Evolutionary conservation across 2,113 vertebrate species (phyloP), one percentile per base, ranked within the genome.

Genomic region (Gobio gobio): DNA sequence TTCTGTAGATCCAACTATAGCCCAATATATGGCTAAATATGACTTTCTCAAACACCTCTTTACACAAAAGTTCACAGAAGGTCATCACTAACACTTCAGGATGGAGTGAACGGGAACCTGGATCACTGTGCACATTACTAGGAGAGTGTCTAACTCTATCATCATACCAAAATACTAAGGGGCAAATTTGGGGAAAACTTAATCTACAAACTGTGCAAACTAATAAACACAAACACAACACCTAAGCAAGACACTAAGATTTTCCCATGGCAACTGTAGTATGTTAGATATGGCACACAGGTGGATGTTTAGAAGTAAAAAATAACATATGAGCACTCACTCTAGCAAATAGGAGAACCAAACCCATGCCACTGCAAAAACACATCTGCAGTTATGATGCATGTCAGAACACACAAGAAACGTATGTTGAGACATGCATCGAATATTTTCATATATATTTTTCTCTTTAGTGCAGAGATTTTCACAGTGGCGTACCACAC

Each of bases 281-380:
- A 45, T 45, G n/a, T 33, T 45, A 26, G 16, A 63, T 20, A 47
- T 20, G 1, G 22, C 22, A 43, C 77, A 45, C 10, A 78, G n/a
- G 20, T 45, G 36, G 8, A 24, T 1, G 29, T 58, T 77, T 13
- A 58, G 70, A 40, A 77, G 20, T 36, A 36, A 77, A 54, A 54
- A 77, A n/a, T 10, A 12, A n/a, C 26, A 40, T 14, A 13, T 6
- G 1, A 24, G n/a, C 70, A 58, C 51, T 58, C 29, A 78, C 29
- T n/a, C 51, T 3, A 78, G 7, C 3, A 79, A 61, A 79, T 20
- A 63, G 43, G 3, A 24, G 49, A 24, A 49, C 40, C 24, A 66
- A 81, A 81, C 59, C 61, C 24, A 51, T 3, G 61, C 40, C 64
- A 56, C 47, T 72, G 80, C 29, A 66, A 72, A 81, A 81, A 81